Evolutionary conservation across 2,797 vertebrate species (phyloP), one percentile per base, ranked within the genome.

Genomic region (Allenopithecus nigroviridis): DNA sequence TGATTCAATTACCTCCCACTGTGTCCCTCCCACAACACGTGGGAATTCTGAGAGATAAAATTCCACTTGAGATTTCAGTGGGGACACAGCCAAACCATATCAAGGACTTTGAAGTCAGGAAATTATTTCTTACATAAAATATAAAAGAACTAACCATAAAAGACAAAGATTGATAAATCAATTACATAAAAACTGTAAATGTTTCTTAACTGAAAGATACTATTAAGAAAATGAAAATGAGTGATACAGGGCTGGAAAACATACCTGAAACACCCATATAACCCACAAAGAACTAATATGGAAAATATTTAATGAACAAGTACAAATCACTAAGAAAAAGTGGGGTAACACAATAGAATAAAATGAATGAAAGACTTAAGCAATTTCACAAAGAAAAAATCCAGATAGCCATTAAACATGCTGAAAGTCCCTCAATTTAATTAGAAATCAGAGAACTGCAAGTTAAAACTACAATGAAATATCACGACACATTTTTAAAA

Each of bases 41-140:
- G 59, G 59, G 28, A 30, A 61, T 61, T 61, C 59, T 61, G 59
- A 61, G 59, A 61, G 59, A 61, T 30, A 61, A 13, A 30, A 30
- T 61, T 61, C 59, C 30, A 61, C 28, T 61, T 61, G 28, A 61
- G 28, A 33, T 61, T 61, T 61, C 28, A 30, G 59, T 16, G 28
- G 28, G 28, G 59, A 61, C 59, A 61, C 28, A 61, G 59, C 59
- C 13, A 61, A 61, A 33, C 28, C 12, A 36, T n/a, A 70, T 70
- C n/a, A n/a, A 83, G 57, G 46, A 92, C 48, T 95, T 92, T 46
- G 17, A 22, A 8, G 0, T 19, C 16, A 72, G 5, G 26, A 33
- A 83, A 81, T 79, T 28, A 43, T 89, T 92, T 89, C 30, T 96
- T 83, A 80, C 28, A 92, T 28, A 94, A 91, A 78, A 92, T 36